Evolutionary conservation across 2,888 invertebrate species (phyloP).

Genomic region (Thereva nobilitata): DNA sequence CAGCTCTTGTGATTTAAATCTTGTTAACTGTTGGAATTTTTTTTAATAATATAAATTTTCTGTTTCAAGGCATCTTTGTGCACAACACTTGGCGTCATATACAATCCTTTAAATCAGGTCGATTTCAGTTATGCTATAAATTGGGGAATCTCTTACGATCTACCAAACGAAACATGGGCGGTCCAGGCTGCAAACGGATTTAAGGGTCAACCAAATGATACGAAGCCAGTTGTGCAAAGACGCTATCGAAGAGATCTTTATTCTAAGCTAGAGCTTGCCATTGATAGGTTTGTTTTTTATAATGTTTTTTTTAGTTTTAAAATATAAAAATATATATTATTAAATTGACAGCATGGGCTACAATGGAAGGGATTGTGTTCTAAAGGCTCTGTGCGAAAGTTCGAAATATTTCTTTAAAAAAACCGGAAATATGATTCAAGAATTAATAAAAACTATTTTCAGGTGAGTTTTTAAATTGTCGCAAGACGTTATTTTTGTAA

Average conservation of each 20-base stretch:
- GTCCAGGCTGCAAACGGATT: slow-evolving; percentile 55
- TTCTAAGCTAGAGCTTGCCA: slow-evolving; percentile 57
- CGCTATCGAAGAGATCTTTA: slow-evolving; percentile 52
- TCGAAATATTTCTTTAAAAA: slow-evolving; percentile 68
- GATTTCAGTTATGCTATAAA: slow-evolving; percentile 69
- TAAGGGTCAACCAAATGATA: slow-evolving; percentile 41
- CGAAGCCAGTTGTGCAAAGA: slow-evolving; percentile 60
- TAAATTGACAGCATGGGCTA: slow-evolving; percentile 71
- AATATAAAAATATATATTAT: slow-evolving; percentile 6
- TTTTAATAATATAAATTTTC: background rate
- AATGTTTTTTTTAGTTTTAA: slow-evolving; percentile 1
- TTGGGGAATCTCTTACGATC: slow-evolving; percentile 71
- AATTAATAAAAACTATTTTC: slow-evolving; percentile 72
- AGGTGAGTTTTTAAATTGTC: slow-evolving; percentile 61
- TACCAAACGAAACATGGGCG: slow-evolving; percentile 63
- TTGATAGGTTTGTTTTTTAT: slow-evolving; percentile 66
- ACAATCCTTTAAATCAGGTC: slow-evolving; percentile 61
- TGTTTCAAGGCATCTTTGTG: slow-evolving; percentile 62
- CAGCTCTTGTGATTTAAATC: no score
- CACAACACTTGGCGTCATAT: slow-evolving; percentile 64
- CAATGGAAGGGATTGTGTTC: slow-evolving; percentile 71
- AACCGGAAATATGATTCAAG: slow-evolving; percentile 68
- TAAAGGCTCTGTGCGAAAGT: slow-evolving; percentile 75
- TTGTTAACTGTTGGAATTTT: no score
- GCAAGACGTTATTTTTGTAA: background rate